These are phyloP conservation scores for Nebria brevicollis DNA, from an alignment of 2,888 invertebrate species.

Conservation along the genomic window DNA sequence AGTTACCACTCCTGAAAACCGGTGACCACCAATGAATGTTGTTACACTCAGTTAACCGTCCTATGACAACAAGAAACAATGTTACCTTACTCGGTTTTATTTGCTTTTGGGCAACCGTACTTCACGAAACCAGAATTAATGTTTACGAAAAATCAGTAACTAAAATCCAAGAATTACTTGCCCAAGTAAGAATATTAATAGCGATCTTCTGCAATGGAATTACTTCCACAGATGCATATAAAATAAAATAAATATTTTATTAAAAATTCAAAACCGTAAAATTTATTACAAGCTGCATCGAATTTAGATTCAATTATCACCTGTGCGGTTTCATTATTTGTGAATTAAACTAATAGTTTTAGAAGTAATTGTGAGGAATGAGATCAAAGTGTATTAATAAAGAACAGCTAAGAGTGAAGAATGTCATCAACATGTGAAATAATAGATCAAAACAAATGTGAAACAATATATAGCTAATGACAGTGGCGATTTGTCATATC, in stretches of 20 bases:
- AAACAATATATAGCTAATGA: conserved; percentile 37
- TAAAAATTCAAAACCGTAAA: not conserved
- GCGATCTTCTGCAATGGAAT: too few relatives aligned
- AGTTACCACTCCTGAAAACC: conserved; percentile 26
- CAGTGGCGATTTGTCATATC: conserved; percentile 42
- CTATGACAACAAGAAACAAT: conserved; percentile 16
- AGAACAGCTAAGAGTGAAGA: not conserved
- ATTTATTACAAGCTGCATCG: not conserved
- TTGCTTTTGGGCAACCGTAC: not conserved
- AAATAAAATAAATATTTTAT: not conserved
- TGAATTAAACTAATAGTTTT: not conserved
- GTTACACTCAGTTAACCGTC: not conserved
- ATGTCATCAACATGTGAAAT: conserved; percentile 3
- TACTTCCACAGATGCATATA: not conserved
- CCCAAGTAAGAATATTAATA: too few relatives aligned
- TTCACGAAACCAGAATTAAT: not conserved
- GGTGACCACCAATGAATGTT: conserved; percentile 13
- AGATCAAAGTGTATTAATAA: not conserved
- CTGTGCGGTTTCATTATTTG: not conserved
- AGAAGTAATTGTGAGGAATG: not conserved
- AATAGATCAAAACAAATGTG: conserved; percentile 4
- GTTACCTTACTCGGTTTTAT: not conserved
- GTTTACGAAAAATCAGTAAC: not conserved
- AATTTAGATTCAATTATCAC: not conserved
- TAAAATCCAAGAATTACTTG: too few relatives aligned